Evolutionary conservation across 2,888 invertebrate genomes (phyloP), one percentile per base, ranked within the genome.

Genomic region (Anoplius nigerrimus): DNA sequence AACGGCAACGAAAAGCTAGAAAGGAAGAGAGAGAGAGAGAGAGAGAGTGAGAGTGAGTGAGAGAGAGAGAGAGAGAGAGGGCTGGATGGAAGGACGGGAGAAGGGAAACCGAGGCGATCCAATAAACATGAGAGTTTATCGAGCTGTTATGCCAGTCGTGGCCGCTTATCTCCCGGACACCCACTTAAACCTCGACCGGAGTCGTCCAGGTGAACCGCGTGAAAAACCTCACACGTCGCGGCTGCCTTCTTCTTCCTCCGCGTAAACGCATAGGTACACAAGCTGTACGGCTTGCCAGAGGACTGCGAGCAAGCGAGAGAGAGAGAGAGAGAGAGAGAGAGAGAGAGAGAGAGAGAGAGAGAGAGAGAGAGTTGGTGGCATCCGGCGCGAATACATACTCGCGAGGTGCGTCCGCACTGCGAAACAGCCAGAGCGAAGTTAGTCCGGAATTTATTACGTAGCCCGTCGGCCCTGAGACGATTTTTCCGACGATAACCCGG

Each of bases 111-210:
- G 51, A 69, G 76, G 77, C 83, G 85, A 85, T 84, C 83, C 84
- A 87, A 87, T 87, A 87, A 87, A 87, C 83, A 86, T 77, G 78
- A 75, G 81, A 83, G 83, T 87, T 87, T 87, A 87, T 87, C 86
- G 86, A 84, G 84, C 83, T 83, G 84, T 87, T 86, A 84, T 84
- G 82, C 86, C 82, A 80, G 84, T 80, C 81, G 79, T 75, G 72
- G 76, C 69, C 81, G 83, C 87, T 87, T 87, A 87, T 87, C 86
- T 86, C 83, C 68, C 76, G 84, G 83, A 87, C 87, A 86, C 87
- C 86, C 87, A 87, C 87, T 87, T 87, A 87, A 86, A 85, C 82
- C 75, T 78, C 79, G 81, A 72, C 64, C 69, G 72, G 70, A 71
- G 72, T 73, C 77, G 67, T 69, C 81, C 80, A 79, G 77, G 79